A percentile compares a stretch with the other conserved stretches of the same genome.
These are phyloP conservation scores for Climacteris rufus DNA, from an alignment of 2,113 vertebrate species.

Conservation along the genomic window DNA sequence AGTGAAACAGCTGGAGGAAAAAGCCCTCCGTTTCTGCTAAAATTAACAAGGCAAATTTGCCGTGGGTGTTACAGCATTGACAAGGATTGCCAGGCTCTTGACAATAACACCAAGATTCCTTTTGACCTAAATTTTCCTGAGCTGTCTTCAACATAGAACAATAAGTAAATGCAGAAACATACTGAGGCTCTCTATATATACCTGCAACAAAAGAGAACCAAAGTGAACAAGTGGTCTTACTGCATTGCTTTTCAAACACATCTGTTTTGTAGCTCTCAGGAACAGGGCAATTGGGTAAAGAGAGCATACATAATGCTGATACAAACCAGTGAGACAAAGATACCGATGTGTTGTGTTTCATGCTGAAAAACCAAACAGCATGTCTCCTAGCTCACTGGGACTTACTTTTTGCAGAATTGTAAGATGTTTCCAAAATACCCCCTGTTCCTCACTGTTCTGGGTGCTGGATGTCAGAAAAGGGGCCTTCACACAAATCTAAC, in stretches of 20 bases:
- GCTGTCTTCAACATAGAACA: not conserved
- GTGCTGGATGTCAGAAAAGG: not conserved
- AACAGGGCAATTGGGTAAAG: not conserved
- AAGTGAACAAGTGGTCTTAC: not conserved
- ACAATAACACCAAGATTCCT: not conserved
- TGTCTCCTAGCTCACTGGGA: not conserved
- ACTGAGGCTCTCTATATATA: not conserved
- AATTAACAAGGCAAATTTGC: not conserved
- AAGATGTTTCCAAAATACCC: not conserved
- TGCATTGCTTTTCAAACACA: not conserved
- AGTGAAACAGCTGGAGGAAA: conserved; percentile 4
- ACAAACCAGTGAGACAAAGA: not conserved
- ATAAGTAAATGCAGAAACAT: not conserved
- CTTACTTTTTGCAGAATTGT: not conserved
- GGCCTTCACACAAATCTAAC: not conserved
- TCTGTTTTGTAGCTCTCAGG: not conserved
- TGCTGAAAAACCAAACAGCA: not conserved
- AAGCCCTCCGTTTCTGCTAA: not conserved
- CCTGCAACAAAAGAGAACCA: not conserved
- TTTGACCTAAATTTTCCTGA: not conserved
- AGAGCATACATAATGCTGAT: not conserved
- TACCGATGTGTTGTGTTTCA: not conserved
- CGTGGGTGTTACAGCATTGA: not conserved
- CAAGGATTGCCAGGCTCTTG: not conserved
- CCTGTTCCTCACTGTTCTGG: not conserved